Conservation (phyloP, 2,888 invertebrate species). For the Oligia fasciuncula region DNA sequence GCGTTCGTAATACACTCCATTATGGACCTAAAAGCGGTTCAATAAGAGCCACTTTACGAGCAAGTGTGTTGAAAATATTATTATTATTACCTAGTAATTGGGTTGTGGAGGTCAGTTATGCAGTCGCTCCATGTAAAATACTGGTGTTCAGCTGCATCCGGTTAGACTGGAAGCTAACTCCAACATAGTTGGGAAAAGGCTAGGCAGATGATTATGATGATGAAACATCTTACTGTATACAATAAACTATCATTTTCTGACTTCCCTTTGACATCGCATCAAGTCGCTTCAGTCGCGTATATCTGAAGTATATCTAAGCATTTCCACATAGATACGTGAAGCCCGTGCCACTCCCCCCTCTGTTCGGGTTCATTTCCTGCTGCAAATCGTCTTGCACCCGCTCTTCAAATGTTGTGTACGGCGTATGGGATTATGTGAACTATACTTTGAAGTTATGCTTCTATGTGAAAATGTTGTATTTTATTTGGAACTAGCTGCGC, state of each 20-base stretch:
- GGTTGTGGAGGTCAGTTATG: no score
- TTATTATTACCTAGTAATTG: no score
- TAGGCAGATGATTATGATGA: no score
- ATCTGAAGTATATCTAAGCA: conserved; percentile 33
- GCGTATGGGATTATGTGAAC: conserved; percentile 26
- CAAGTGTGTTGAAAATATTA: no score
- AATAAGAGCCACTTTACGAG: no score
- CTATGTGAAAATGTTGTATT: not conserved
- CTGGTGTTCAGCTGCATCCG: no score
- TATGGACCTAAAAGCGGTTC: no score
- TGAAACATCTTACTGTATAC: not conserved
- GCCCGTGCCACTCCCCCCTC: conserved; percentile 75
- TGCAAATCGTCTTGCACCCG: conserved; percentile 80
- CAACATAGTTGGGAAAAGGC: no score
- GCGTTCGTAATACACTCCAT: no score
- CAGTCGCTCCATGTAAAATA: no score
- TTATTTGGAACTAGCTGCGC: not conserved
- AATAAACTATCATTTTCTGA: not conserved
- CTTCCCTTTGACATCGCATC: conserved; percentile 9
- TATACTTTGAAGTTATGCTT: conserved; percentile 17
- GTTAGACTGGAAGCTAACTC: no score
- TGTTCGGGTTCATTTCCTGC: conserved; percentile 84
- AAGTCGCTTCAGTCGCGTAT: conserved; percentile 15
- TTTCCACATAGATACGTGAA: conserved; percentile 16
- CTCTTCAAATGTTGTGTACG: conserved; percentile 33